Evolutionary conservation across 2,797 vertebrate genomes (phyloP), one percentile per base, ranked within the genome.

Genomic region (Rousettus madagascariensis): DNA sequence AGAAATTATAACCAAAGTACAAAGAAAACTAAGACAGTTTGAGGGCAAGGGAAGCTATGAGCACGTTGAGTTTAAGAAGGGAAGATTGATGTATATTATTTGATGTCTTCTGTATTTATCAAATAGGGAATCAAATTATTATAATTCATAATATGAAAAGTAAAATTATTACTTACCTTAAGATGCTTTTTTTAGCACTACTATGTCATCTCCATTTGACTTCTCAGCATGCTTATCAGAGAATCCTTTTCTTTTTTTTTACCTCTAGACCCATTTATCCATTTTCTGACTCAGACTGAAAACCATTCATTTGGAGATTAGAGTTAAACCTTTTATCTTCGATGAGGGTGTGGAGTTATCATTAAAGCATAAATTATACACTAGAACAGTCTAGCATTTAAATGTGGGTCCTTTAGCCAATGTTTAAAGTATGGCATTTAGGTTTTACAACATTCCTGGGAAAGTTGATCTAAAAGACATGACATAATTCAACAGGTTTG

Each of bases 261-360:
- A 24, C 16, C 33, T 89, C 72, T 30, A 55, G 22, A 59, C 28
- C 77, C 49, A 61, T 20, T 80, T 46, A 68, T 22, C 13, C 12
- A 38, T 59, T 49, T 19, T 24, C 36, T 91, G 38, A 30, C 22
- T 63, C n/a, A 93, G 10, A 87, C 17, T 68, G 24, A 36, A 83
- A 85, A 55, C n/a, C 68, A 17, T 90, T 89, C 69, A 61, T 65
- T 36, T 28, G n/a, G 36, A 46, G 24, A 93, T 91, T 66, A 95
- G 24, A 90, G 20, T 91, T 97, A 86, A 95, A 82, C 49, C 36
- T 92, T 90, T 96, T 51, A 74, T 86, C 51, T 88, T 88, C 55
- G 28, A 3, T 41, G 5, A 91, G 61, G 61, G 12, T 84, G 83
- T 38, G 8, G 30, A 36, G 9, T 8, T 59, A 63, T 65, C 77